Evolutionary conservation across 2,888 invertebrate genomes (phyloP), one percentile per base, ranked within the genome.

Genomic region (Cheilosia urbana): DNA sequence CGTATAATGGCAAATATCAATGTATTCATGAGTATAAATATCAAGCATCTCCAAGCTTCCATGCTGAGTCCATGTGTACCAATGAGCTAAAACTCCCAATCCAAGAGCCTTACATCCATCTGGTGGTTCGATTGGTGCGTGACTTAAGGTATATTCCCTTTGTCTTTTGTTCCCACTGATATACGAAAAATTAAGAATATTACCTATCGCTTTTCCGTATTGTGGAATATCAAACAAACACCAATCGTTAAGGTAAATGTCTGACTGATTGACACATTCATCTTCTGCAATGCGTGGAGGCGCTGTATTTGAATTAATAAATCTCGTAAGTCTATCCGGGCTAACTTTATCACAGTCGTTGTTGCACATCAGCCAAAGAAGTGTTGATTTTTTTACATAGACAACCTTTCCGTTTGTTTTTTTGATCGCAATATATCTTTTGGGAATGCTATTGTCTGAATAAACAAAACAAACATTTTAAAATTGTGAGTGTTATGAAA

Each of bases 331-430:
- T 55, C 55, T 55, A 30, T 30, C 55, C n/a, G 55, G 55, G 30
- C 55, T 55, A n/a, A 55, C 55, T 55, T 55, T 55, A 30, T 55
- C 27, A 55, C 0, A 30, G 30, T 55, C 55, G 30, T 55, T n/a
- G 30, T 55, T 55, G 55, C 55, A 30, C 30, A 55, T 55, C 27
- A 55, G 30, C 55, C 55, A 55, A 13, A 55, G 55, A 55, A 55
- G 30, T 30, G 55, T 30, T 55, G n/a, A 55, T 24, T 55, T 55
- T 55, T 55, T 55, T 55, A 55, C 55, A 30, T 55, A 55, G 27
- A 55, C 55, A 55, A 55, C 55, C 27, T 27, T 30, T n/a, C 55
- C 30, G 17, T 55, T 55, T 55, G 30, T 27, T 55, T 55, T 30
- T 55, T 55, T 27, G 30, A 55, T 30, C 27, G 55, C 27, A 30